Conservation (phyloP, 1,140 invertebrate genomes). For the Drosophila prosaltans region DNA sequence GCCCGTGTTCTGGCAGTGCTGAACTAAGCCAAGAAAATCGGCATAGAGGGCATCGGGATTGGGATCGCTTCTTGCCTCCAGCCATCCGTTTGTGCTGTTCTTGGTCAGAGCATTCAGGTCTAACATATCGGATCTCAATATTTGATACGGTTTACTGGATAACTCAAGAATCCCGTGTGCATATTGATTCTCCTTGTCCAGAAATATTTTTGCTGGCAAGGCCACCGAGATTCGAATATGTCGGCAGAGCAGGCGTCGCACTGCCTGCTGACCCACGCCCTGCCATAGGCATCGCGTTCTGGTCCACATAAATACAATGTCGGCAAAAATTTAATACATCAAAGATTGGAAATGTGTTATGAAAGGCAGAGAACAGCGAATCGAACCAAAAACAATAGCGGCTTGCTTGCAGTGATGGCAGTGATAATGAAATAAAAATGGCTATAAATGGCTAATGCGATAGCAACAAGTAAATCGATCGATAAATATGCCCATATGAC, state of each 20-base stretch:
- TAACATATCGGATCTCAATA: slow-evolving; percentile 31
- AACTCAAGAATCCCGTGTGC: slow-evolving; percentile 71
- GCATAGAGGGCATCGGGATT: slow-evolving; percentile 62
- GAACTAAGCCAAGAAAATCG: slow-evolving; percentile 78
- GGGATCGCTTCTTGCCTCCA: background rate
- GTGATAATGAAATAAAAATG: no score
- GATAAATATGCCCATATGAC: background rate
- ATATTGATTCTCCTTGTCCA: slow-evolving; percentile 75
- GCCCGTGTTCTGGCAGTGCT: slow-evolving; percentile 60
- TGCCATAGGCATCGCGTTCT: slow-evolving; percentile 33
- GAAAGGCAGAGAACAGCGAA: slow-evolving; percentile 16
- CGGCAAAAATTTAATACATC: background rate
- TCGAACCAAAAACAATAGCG: background rate
- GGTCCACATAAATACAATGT: slow-evolving; percentile 19
- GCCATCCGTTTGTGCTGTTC: slow-evolving; percentile 6
- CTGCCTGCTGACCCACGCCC: slow-evolving; percentile 3
- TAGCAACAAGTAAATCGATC: background rate
- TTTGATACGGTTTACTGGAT: slow-evolving; percentile 72
- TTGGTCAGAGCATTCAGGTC: background rate
- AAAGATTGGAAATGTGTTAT: slow-evolving; percentile 14
- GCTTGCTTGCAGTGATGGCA: background rate
- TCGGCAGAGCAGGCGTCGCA: background rate
- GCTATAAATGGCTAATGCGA: no score
- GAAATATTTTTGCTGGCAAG: slow-evolving; percentile 40
- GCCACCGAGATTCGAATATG: slow-evolving; percentile 19